phyloP scores from a whole-genome alignment of 2,797 vertebrate species.

The Eulemur mongoz region DNA sequence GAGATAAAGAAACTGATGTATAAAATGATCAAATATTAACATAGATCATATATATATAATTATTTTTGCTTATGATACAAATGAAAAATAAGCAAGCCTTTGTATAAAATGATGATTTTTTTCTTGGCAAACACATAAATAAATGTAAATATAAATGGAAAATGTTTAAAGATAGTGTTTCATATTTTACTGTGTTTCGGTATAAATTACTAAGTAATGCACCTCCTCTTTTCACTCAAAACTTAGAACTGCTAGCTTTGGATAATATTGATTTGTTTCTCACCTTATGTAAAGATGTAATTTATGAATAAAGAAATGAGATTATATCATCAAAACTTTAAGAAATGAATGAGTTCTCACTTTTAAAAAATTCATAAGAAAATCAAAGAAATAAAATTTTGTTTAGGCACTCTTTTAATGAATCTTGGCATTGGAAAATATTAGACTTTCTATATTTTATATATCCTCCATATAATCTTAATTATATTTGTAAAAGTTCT shows the following conservation, averaged over 20 bases:
- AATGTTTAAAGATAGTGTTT: background rate
- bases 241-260: background rate
- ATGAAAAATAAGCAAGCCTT: background rate
- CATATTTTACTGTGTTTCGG: background rate
- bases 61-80: background rate
- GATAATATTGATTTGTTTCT: background rate
- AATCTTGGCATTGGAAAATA: slow-evolving; percentile 17
- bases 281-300: background rate
- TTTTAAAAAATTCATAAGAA: background rate
- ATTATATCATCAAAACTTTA: background rate
- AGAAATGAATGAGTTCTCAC: background rate
- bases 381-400: background rate
- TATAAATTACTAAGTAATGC: background rate
- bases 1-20: background rate
- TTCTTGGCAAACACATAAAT: background rate
- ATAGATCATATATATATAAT: background rate
- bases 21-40: background rate
- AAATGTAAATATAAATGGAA: background rate
- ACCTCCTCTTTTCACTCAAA: background rate
- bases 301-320: background rate
- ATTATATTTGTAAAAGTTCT: background rate
- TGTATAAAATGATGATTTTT: background rate
- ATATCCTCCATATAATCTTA: background rate
- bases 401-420: background rate
- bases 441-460: background rate